phyloP scores from a whole-genome alignment of 2,888 invertebrate genomes.

The Drosophila quinaria region DNA sequence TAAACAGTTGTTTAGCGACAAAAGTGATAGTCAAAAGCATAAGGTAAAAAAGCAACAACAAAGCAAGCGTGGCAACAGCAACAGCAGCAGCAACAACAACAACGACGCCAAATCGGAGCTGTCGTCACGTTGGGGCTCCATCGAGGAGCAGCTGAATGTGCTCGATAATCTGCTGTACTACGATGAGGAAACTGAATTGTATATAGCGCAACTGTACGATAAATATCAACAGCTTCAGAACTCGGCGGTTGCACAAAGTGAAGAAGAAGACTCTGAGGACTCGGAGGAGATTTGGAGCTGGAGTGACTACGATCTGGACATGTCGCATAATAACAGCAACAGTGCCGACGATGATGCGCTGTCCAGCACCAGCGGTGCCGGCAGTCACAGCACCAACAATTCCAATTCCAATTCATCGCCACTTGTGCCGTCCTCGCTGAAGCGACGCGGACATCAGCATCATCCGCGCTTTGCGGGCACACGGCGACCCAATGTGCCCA shows the following conservation, averaged over 20 bases:
- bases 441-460: constrained; percentile 91
- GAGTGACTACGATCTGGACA: constrained; percentile 61
- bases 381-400: constrained; percentile 64
- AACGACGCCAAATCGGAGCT: constrained; percentile 71
- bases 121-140: constrained; percentile 84
- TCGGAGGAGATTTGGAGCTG: constrained; percentile 57
- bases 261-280: constrained; percentile 24
- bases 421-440: constrained; percentile 75
- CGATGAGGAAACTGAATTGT: constrained; percentile 81
- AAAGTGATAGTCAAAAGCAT: constrained; percentile 63
- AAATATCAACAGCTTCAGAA: constrained; percentile 49
- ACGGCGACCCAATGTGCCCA: constrained; percentile 87
- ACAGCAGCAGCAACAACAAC: constrained; percentile 14
- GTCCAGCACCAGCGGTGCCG: constrained; percentile 78
- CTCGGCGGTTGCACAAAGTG: constrained; percentile 26
- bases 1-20: constrained; percentile 51
- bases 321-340: constrained; percentile 34
- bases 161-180: constrained; percentile 83
- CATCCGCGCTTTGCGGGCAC: constrained; percentile 90
- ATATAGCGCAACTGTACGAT: constrained; percentile 69
- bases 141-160: constrained; percentile 83
- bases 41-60: constrained; percentile 52
- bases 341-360: constrained; percentile 68
- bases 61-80: constrained; percentile 44
- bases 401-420: constrained; percentile 54